These are phyloP conservation scores for Cyprinodon brontotheroides DNA, from an alignment of 2,113 vertebrate genomes.

Conservation along the genomic window DNA sequence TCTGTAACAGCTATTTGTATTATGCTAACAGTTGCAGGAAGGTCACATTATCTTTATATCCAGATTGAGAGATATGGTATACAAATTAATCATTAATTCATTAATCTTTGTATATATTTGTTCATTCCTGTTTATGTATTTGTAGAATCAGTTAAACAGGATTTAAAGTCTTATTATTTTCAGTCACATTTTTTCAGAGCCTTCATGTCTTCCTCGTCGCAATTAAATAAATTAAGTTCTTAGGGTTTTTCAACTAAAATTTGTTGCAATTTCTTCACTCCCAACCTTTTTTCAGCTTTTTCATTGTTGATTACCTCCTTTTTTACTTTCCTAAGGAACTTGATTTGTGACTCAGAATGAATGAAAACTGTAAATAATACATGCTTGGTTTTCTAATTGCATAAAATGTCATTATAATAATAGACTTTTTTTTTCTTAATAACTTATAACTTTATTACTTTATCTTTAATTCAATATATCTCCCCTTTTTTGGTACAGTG, in stretches of 20 bases:
- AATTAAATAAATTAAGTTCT: neutral
- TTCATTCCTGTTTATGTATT: neutral
- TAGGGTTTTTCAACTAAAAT: too few relatives aligned
- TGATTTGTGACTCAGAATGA: too few relatives aligned
- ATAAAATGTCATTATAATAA: neutral
- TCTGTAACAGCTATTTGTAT: too few relatives aligned
- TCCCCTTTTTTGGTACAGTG: too few relatives aligned
- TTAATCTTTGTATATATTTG: neutral
- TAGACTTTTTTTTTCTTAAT: neutral
- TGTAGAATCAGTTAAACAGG: too few relatives aligned
- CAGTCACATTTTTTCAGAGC: neutral
- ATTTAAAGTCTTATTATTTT: neutral
- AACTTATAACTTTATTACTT: neutral
- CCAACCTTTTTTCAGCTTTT: neutral
- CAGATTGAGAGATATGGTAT: too few relatives aligned
- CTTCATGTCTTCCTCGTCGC: neutral
- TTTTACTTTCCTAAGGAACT: too few relatives aligned
- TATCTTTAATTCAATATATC: neutral
- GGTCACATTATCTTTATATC: too few relatives aligned
- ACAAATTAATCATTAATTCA: too few relatives aligned
- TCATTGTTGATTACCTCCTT: neutral
- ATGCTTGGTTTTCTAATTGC: too few relatives aligned
- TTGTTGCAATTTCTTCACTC: neutral
- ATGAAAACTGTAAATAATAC: too few relatives aligned
- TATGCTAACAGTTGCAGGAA: too few relatives aligned